phyloP scores from a whole-genome alignment of 92 coral and sea anemone genomes.

The Plumapathes pennacea region DNA sequence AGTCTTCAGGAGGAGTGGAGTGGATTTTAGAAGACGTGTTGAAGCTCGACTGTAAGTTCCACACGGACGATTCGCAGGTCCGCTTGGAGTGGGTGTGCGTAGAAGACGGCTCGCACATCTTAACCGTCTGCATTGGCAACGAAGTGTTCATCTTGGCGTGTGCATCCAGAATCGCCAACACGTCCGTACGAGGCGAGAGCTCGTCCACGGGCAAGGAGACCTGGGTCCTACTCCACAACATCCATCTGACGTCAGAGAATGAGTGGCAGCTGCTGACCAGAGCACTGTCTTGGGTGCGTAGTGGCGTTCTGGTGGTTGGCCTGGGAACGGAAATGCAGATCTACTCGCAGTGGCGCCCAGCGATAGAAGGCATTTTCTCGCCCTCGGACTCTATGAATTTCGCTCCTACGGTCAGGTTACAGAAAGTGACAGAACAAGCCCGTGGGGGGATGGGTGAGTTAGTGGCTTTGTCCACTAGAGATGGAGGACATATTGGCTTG shows the following conservation, averaged over 20 bases:
- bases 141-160: slow-evolving; percentile 78
- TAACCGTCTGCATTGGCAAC: slow-evolving; percentile 78
- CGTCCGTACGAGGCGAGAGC: slow-evolving; percentile 61
- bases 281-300: slow-evolving; percentile 88
- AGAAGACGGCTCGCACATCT: slow-evolving; percentile 85
- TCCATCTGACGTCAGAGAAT: slow-evolving; percentile 80
- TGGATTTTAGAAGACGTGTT: slow-evolving; percentile 91
- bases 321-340: slow-evolving; percentile 97
- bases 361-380: slow-evolving; percentile 63
- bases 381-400: slow-evolving; percentile 61
- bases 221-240: slow-evolving; percentile 81
- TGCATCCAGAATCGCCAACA: slow-evolving; percentile 71
- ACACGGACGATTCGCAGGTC: slow-evolving; percentile 66
- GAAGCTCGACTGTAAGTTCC: slow-evolving; percentile 56
- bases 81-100: slow-evolving; percentile 93
- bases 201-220: slow-evolving; percentile 62
- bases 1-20: slow-evolving; percentile 91
- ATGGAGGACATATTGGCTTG: slow-evolving; percentile 74
- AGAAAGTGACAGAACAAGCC: slow-evolving; percentile 60
- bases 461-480: slow-evolving; percentile 62
- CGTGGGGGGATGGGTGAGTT: slow-evolving; percentile 65
- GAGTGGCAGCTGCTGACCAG: slow-evolving; percentile 84
- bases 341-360: slow-evolving; percentile 94
- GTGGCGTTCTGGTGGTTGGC: slow-evolving; percentile 94
- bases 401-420: slow-evolving; percentile 76